Evolutionary conservation across 2,797 vertebrate species (phyloP).

Genomic region (Tragelaphus eurycerus): DNA sequence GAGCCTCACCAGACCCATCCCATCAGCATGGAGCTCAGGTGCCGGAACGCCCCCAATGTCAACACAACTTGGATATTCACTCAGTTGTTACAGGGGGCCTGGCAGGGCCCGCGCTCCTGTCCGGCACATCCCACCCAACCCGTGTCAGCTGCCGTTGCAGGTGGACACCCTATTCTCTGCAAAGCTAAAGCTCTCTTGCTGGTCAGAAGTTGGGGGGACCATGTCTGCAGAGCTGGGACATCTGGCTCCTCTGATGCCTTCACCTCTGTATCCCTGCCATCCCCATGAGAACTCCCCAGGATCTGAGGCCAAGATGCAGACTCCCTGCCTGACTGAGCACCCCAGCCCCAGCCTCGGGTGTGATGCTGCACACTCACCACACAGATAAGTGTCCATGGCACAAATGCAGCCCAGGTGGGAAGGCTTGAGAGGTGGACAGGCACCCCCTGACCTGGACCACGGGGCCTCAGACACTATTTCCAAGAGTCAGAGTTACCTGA

Average conservation of each 20-base stretch:
- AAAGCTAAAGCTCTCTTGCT: neutral
- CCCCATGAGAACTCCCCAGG: neutral
- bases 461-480: rapidly evolving
- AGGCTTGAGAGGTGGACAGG: rapidly evolving
- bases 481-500: rapidly evolving
- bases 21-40: neutral
- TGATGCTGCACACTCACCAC: neutral
- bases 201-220: neutral
- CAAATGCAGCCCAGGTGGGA: neutral
- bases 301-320: neutral
- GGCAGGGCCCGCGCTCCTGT: neutral
- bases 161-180: neutral
- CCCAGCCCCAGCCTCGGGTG: neutral
- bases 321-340: no score
- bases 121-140: rapidly evolving
- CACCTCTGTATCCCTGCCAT: rapidly evolving
- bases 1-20: neutral
- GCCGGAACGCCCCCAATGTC: rapidly evolving
- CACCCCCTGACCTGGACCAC: rapidly evolving
- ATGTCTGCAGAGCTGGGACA: neutral
- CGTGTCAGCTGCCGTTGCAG: neutral
- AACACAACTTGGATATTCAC: rapidly evolving
- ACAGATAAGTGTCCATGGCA: neutral
- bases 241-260: rapidly evolving
- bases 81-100: no score